Conservation (phyloP, 2,113 vertebrate genomes). For the Catagonus wagneri region DNA sequence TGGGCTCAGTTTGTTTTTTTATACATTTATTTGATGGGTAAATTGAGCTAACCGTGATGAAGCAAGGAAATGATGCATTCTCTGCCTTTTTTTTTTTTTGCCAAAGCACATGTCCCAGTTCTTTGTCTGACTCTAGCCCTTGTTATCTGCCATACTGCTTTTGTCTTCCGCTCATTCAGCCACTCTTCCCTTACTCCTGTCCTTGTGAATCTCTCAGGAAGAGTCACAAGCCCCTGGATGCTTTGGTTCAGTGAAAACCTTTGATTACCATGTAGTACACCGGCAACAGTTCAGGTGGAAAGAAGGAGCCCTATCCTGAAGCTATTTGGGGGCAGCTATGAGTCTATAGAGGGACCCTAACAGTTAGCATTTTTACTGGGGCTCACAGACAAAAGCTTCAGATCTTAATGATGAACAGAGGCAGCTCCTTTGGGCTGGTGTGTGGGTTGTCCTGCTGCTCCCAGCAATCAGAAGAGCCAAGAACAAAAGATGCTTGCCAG, state of each 20-base stretch:
- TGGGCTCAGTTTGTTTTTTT: not conserved
- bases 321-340: not conserved
- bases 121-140: constrained; percentile 35
- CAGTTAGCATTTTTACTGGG: not conserved
- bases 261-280: not conserved
- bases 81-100: not conserved
- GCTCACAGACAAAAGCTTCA: constrained; percentile 58
- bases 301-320: not conserved
- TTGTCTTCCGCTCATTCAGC: not conserved
- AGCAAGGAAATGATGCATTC: not conserved
- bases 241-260: not conserved
- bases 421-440: not conserved
- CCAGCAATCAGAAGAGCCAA: not conserved
- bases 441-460: not conserved
- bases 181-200: not conserved
- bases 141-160: not conserved
- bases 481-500: not conserved
- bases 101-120: constrained; percentile 29
- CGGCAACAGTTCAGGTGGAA: fast-evolving
- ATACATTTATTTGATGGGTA: not conserved
- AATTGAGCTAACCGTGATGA: not conserved
- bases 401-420: not conserved
- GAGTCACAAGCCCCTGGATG: not conserved
- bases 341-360: constrained; percentile 29
- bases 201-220: not conserved